These are phyloP conservation scores for Periparus ater DNA, from an alignment of 2,797 vertebrate species.

Conservation along the genomic window DNA sequence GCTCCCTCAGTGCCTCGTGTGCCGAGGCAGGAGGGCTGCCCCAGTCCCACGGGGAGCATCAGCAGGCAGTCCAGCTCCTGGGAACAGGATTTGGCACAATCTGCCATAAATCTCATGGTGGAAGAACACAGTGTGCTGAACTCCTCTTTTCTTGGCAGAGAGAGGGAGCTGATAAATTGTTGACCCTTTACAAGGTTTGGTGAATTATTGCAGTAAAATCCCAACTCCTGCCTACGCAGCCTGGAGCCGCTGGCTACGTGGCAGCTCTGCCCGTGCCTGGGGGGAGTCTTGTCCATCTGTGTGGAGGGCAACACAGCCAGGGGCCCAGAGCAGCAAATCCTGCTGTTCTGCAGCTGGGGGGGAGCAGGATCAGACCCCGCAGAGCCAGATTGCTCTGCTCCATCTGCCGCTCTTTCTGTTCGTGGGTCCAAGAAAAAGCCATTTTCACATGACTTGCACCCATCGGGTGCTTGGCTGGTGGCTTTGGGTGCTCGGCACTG, in stretches of 20 bases:
- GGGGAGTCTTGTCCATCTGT: neutral
- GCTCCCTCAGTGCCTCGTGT: neutral
- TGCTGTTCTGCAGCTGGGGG: neutral
- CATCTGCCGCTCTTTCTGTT: neutral
- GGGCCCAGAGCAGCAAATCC: neutral
- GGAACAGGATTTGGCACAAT: neutral
- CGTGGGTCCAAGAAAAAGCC: neutral
- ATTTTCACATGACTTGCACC: neutral
- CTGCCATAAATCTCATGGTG: slow-evolving; percentile 1
- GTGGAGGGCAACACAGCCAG: neutral
- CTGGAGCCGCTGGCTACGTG: accelerated
- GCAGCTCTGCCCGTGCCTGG: neutral
- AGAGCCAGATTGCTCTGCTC: neutral
- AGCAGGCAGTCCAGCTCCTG: neutral
- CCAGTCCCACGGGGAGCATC: neutral
- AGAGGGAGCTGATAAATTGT: slow-evolving; percentile 28
- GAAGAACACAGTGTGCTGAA: slow-evolving; percentile 21
- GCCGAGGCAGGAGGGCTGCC: neutral
- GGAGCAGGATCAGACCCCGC: neutral
- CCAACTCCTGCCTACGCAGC: neutral
- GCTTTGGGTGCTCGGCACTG: neutral
- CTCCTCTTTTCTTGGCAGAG: slow-evolving; percentile 24
- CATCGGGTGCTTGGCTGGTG: neutral
- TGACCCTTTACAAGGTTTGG: slow-evolving; percentile 33
- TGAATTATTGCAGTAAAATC: slow-evolving; percentile 41